Percentiles rank a stretch among this genome's conserved stretches.
Conservation (phyloP, 2,113 vertebrate species). For the Pyxicephalus adspersus region DNA sequence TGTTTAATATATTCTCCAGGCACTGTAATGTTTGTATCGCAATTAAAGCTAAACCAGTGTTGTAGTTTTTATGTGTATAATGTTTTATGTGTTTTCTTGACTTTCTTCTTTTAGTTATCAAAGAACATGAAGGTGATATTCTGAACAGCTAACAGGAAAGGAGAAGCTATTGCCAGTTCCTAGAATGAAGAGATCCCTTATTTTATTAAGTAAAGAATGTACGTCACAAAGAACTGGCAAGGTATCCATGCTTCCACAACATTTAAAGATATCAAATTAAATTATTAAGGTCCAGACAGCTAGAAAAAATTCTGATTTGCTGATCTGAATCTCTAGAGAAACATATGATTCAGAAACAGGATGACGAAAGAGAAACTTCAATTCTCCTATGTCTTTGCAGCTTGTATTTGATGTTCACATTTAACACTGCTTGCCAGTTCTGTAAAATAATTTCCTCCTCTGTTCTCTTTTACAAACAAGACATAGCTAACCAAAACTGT, state of each 20-base stretch:
- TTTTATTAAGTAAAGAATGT: neutral
- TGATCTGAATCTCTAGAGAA: neutral
- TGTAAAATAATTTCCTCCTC: slow-evolving; percentile 26
- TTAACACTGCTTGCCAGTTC: slow-evolving; percentile 12
- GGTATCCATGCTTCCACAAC: neutral
- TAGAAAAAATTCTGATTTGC: neutral
- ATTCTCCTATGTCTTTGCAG: neutral
- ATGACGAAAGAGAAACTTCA: slow-evolving; percentile 11
- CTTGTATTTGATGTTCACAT: slow-evolving; percentile 22
- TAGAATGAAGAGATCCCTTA: neutral
- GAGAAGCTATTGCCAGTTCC: neutral
- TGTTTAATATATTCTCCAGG: too few species aligned
- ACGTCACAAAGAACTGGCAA: neutral
- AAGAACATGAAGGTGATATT: neutral
- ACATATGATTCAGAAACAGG: neutral
- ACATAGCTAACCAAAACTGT: slow-evolving; percentile 29
- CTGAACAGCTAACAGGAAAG: neutral
- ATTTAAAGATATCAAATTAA: neutral
- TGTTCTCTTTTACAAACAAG: slow-evolving; percentile 29
- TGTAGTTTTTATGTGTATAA: neutral
- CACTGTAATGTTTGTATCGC: too few species aligned
- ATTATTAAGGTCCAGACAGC: neutral
- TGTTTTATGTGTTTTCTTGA: neutral
- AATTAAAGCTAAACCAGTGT: too few species aligned
- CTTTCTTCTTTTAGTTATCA: too few species aligned